Evolutionary conservation across 2,888 invertebrate species (phyloP).

Genomic region (Junonia oenone): DNA sequence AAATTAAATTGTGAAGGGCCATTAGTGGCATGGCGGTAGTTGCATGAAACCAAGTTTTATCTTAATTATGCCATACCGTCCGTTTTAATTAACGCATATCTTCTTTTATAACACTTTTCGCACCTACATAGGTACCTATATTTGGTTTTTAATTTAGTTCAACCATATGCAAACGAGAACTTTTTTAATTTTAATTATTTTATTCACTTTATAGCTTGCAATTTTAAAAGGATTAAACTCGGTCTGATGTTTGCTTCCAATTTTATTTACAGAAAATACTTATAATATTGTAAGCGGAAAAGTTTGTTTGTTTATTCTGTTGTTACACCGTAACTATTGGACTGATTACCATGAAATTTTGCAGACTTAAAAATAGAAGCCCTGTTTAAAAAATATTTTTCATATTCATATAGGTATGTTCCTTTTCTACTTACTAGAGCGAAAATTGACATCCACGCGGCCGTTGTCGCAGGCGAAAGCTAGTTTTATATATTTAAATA

Average conservation of each 20-base stretch:
- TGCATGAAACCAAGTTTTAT: neutral
- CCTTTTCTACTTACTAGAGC: no score
- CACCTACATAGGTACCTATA: no score
- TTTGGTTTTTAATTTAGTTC: slow-evolving; percentile 11
- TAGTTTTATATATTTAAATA: neutral
- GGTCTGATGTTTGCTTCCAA: slow-evolving; percentile 3
- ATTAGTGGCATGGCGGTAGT: neutral
- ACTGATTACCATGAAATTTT: no score
- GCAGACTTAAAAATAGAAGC: no score
- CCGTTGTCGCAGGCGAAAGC: no score
- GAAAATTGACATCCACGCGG: no score
- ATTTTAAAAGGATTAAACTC: slow-evolving; percentile 7
- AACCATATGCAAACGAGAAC: neutral
- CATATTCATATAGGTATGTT: no score
- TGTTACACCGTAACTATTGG: no score
- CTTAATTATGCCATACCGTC: neutral
- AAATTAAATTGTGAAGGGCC: neutral
- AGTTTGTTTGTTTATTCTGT: no score
- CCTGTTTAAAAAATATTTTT: no score
- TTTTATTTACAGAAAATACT: no score
- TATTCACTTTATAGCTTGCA: slow-evolving; percentile 8
- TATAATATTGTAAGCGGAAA: no score
- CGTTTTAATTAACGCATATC: neutral
- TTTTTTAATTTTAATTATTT: neutral
- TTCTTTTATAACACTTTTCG: neutral